Evolutionary conservation across 2,888 invertebrate species (phyloP).

Genomic region (Rhagium mordax): DNA sequence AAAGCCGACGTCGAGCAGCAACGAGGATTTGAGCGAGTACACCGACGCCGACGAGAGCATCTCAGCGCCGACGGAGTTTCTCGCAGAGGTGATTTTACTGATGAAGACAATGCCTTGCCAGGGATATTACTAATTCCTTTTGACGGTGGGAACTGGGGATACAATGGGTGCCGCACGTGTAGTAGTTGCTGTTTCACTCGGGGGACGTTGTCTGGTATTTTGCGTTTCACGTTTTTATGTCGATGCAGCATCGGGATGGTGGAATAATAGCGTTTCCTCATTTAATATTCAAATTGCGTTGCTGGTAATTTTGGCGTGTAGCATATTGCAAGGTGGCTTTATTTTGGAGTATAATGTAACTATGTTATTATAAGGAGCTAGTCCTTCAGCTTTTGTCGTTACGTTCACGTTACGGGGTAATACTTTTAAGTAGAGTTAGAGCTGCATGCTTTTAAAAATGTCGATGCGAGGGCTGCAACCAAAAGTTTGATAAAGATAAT

Average conservation of each 20-base stretch:
- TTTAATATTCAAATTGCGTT: background rate
- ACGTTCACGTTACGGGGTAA: too few relatives aligned
- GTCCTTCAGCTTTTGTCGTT: too few relatives aligned
- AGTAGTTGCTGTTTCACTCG: background rate
- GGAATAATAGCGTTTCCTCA: background rate
- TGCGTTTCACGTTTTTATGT: background rate
- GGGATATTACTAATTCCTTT: background rate
- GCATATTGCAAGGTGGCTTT: background rate
- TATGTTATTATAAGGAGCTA: background rate
- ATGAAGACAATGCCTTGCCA: background rate
- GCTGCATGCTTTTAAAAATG: too few relatives aligned
- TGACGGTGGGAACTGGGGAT: background rate
- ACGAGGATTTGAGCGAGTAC: slow-evolving; percentile 80
- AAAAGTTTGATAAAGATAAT: too few relatives aligned
- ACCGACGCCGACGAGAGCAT: slow-evolving; percentile 81
- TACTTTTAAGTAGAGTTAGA: too few relatives aligned
- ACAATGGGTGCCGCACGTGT: background rate
- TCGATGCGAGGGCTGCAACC: too few relatives aligned
- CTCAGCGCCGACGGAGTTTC: slow-evolving; percentile 83
- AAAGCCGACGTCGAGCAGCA: slow-evolving; percentile 72
- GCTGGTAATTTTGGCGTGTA: background rate
- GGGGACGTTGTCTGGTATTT: background rate
- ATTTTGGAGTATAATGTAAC: background rate
- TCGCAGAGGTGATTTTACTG: slow-evolving; percentile 77
- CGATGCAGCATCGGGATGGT: background rate